A percentile compares a stretch with the other conserved stretches of the same genome.
phyloP scores from a whole-genome alignment of 2,113 vertebrate species.

The Piaya cayana region DNA sequence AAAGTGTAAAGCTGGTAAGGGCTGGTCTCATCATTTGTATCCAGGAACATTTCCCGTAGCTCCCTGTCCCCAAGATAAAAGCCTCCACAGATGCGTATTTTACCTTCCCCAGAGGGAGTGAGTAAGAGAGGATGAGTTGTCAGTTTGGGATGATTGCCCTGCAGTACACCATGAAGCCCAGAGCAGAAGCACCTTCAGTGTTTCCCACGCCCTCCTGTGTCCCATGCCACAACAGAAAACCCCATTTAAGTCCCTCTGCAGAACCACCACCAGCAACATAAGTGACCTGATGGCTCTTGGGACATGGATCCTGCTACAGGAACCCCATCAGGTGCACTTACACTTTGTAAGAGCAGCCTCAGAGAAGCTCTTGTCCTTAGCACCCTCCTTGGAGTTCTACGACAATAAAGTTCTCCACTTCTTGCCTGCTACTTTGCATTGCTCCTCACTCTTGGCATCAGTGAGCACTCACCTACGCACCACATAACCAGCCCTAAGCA shows the following conservation, averaged over 20 bases:
- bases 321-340: neutral
- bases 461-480: neutral
- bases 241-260: neutral
- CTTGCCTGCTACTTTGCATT: neutral
- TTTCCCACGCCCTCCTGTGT: neutral
- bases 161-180: rapidly evolving
- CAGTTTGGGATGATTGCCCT: neutral
- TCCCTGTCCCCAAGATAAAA: neutral
- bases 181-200: neutral
- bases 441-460: neutral
- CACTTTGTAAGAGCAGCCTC: neutral
- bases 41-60: neutral
- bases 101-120: neutral
- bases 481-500: neutral
- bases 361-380: neutral
- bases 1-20: neutral
- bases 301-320: rapidly evolving
- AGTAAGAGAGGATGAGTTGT: neutral
- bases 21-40: neutral
- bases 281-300: neutral
- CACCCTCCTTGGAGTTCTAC: neutral
- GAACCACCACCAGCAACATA: neutral
- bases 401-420: neutral
- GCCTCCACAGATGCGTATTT: neutral
- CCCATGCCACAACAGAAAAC: rapidly evolving